A percentile compares a stretch with the other conserved stretches of the same genome.
phyloP scores from a whole-genome alignment of 1,140 invertebrate species.

The Acromyrmex echinatior region DNA sequence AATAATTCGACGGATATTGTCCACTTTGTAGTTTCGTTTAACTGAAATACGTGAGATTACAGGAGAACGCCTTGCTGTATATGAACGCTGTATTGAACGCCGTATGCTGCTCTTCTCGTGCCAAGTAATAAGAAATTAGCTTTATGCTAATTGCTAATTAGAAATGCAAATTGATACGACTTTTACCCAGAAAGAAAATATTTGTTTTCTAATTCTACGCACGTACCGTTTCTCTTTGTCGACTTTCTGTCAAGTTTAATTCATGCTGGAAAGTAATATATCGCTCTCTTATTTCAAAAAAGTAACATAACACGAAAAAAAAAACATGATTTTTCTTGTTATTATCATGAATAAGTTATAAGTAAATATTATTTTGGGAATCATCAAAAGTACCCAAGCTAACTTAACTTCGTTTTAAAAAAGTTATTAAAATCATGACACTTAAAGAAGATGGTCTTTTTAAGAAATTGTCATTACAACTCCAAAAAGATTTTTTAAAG shows the following conservation, averaged over 20 bases:
- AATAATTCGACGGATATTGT: slow-evolving; percentile 1
- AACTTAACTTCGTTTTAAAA: too few species aligned
- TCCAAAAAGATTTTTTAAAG: too few species aligned
- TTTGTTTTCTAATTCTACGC: slow-evolving; percentile 5
- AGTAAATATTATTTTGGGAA: too few species aligned
- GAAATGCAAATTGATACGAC: slow-evolving; percentile 16
- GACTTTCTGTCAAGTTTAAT: slow-evolving; percentile 16
- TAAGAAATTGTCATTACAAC: too few species aligned
- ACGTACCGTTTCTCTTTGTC: not conserved
- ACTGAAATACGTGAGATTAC: slow-evolving; percentile 17
- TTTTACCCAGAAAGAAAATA: slow-evolving; percentile 3
- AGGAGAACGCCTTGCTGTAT: not conserved
- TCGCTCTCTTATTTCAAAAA: not conserved
- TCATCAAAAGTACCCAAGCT: too few species aligned
- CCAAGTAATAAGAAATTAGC: slow-evolving; percentile 23
- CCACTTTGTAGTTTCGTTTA: not conserved
- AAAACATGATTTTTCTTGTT: too few species aligned
- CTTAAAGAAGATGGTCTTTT: too few species aligned
- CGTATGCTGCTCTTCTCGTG: not conserved
- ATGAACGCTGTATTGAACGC: not conserved
- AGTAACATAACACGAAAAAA: too few species aligned
- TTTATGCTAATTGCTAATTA: slow-evolving; percentile 24
- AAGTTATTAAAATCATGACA: too few species aligned
- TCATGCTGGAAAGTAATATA: not conserved
- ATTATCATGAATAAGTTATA: too few species aligned